Conservation (phyloP, 2,797 vertebrate genomes). For the Myotis vivesi region DNA sequence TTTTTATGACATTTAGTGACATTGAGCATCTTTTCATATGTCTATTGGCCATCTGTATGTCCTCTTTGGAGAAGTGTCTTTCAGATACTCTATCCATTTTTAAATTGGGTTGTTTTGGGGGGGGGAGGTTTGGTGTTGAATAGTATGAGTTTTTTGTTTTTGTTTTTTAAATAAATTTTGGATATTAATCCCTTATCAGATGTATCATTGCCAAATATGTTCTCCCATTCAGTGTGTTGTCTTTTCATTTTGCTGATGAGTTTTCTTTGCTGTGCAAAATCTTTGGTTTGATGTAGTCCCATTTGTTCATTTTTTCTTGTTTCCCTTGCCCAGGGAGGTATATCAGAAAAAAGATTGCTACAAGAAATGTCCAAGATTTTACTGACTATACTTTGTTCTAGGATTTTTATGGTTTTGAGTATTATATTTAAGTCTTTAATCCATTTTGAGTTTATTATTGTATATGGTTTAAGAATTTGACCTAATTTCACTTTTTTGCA, state of each 20-base stretch:
- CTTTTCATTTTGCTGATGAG: neutral
- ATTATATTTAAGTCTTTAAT: neutral
- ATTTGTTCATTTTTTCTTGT: neutral
- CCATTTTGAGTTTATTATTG: neutral
- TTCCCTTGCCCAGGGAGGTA: neutral
- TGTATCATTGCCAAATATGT: neutral
- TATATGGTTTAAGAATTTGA: neutral
- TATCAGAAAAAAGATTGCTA: neutral
- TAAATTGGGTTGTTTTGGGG: neutral
- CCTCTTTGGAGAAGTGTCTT: neutral
- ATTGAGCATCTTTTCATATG: neutral
- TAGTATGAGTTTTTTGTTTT: neutral
- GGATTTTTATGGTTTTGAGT: neutral
- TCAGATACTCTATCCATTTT: neutral
- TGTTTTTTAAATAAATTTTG: neutral
- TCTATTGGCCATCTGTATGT: neutral
- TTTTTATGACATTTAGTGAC: neutral
- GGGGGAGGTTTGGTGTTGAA: neutral
- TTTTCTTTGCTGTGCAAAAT: neutral
- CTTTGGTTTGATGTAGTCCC: neutral
- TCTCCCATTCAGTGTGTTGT: neutral
- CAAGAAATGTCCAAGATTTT: neutral
- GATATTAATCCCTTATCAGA: neutral
- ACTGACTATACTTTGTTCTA: neutral
- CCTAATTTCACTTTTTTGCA: neutral